Base-by-base conservation (phyloP, 2,888 invertebrate species). In the Hirudinaria manillensis region DNA sequence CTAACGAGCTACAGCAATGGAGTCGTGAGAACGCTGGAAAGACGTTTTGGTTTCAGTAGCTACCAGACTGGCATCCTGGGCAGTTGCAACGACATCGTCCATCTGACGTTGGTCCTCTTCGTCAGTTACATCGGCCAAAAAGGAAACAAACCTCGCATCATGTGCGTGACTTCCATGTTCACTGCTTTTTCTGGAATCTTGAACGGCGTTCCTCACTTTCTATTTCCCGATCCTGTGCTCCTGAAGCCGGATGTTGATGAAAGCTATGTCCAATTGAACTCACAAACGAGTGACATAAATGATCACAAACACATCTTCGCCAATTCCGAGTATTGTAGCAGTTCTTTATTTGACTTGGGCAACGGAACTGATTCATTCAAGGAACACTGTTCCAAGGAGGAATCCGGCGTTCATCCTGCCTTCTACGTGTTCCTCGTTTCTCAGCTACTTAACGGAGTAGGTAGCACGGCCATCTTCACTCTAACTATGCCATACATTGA, bases 401-500 rank as follows among this genome's bases (percentile, higher is more conserved):
- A 55, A 32, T 27, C 55, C 16, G 55, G 68, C 0, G 56, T 70
- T 38, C 77, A 77, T 67, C 73, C 72, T 21, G 78, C 77, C 34
- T 78, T 53, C 36, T 72, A 65, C 51, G 65, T 77, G 2, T 77
- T 78, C 32, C 34, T 78, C 21, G 53, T 55, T 4, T 77, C 77
- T 45, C 75, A 77, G 74, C 19, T 78, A 34, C 65, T 78, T 4
- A 61, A 21, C 34, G 79, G 79, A 13, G 21, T 79, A 2, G 79
- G 79, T 4, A 61, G 71, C 13, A 74, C 77, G 21, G 76, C 67
- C 36, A 78, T 82, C 77, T 80, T 80, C 73, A 81, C 81, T 0
- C 79, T 82, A 7, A 81, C 81, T 1, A 79, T 82, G 7, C 80
- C 80, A 24, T 83, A 82, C 76, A 78, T 83, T 4, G 81, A 83